Base-by-base conservation (phyloP, 2,113 vertebrate genomes). In the Aphyosemion australe region DNA sequence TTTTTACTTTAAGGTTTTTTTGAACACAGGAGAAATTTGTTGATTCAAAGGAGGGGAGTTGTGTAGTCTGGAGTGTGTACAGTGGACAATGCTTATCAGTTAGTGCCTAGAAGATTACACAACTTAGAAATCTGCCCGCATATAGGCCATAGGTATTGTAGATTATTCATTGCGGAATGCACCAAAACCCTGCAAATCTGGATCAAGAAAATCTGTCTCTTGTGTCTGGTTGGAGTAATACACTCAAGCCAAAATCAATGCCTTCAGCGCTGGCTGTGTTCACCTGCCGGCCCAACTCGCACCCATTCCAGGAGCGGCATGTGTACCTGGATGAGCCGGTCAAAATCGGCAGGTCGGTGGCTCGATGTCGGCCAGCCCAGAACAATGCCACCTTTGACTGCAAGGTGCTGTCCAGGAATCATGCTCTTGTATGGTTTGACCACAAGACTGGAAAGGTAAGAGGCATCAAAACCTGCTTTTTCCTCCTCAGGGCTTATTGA, bases 221-320 rank as follows among this genome's bases (percentile, higher is more conserved):
- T 90, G 89, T 94, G 81, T 92, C 93, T 87, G 91, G 84, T 92
- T 90, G 93, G 94, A 94, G 94, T 93, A 93, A 91, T 80, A 93
- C 93, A 88, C 90, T 84, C 79, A 94, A 95, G 92, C 92, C 94
- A 88, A 96, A 95, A 92, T 96, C 95, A 93, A 99, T 99, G 97
- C 97, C 97, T 95, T 98, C 97, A 90, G 96, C 97, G 89, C 94
- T 99, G 94, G 97, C 97, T 78, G 96, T 98, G 89, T 99, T 99
- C 90, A 95, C 97, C 90, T 99, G 97, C 94, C 96, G 97, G 88
- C 96, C 97, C 74, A 98, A 99, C 94, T 99, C 97, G 49, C 97
- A 99, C 84, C 97, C 97, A 2, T 99, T 99, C 94, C 97, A 98
- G 94, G 97, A 99, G 91, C 95, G 97, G 14, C 97, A 99, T 95